Evolutionary conservation across 2,797 vertebrate genomes (phyloP), one percentile per base, ranked within the genome.

Genomic region (Agapornis canus): DNA sequence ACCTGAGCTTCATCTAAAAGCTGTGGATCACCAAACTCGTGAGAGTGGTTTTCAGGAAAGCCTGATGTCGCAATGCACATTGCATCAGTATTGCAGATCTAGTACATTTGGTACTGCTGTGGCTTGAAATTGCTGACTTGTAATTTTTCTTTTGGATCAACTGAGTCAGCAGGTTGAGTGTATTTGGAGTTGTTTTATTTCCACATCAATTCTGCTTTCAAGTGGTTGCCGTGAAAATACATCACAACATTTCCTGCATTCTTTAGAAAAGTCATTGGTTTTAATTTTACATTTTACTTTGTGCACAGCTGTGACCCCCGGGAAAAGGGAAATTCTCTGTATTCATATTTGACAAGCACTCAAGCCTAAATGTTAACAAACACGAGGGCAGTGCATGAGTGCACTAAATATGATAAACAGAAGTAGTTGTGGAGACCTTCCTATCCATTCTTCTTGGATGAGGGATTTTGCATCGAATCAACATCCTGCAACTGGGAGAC

Each of bases 191-290:
- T 64, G 32, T 25, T 94, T 92, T 82, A 75, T 92, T 95, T 93
- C 75, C 83, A 92, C 75, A 80, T 81, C 51, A 47, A n/a, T 91
- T 73, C 82, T 87, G 73, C 92, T 96, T 96, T 96, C 83, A 90
- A 95, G 85, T 90, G 94, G 72, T 72, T 87, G 66, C 48, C 84
- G 8, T 25, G 43, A 91, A 95, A 96, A 90, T 69, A 65, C 61
- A 90, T 91, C 88, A 68, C 80, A 76, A 89, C 82, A 76, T 88
- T 96, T 96, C 91, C 72, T 92, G 86, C 78, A 61, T 96, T 95
- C 92, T 64, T 89, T 14, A 81, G 64, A 10, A 64, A 93, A 92
- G 49, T 49, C n/a, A 18, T 73, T 68, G 90, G 7, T 89, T 88
- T 86, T 66, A 59, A 79, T 88, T 91, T 79, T 86, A 48, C 42